A percentile compares a stretch with the other conserved stretches of the same genome.
Evolutionary conservation across 2,113 vertebrate genomes (phyloP).

Genomic region (Pseudolaguvia tuberculata): DNA sequence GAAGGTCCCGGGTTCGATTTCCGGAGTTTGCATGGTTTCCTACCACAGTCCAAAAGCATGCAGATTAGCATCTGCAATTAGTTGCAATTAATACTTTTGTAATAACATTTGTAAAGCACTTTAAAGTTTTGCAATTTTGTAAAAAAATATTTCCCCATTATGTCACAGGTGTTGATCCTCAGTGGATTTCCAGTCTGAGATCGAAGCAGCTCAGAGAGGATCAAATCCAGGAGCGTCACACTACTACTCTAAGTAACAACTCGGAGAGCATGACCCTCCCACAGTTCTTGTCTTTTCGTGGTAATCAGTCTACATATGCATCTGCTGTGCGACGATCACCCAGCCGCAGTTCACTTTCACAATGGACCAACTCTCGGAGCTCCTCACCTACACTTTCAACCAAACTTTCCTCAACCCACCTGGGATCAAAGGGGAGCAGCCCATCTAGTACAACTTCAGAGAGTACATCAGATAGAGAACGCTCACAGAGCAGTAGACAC

Average conservation of each 20-base stretch:
- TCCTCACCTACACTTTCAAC: constrained; percentile 79
- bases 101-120: not conserved
- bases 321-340: constrained; percentile 81
- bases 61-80: too few relatives aligned
- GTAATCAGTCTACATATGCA: constrained; percentile 81
- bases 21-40: too few relatives aligned
- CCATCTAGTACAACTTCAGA: constrained; percentile 86
- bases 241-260: constrained; percentile 56
- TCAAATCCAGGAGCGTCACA: constrained; percentile 50
- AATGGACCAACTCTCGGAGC: constrained; percentile 77
- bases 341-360: constrained; percentile 55
- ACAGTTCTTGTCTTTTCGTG: constrained; percentile 77
- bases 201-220: constrained; percentile 71
- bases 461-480: constrained; percentile 74
- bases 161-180: constrained; percentile 66
- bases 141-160: not conserved
- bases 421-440: constrained; percentile 90
- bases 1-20: too few relatives aligned
- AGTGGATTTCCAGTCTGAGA: constrained; percentile 81
- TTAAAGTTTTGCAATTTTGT: not conserved
- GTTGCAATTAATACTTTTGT: too few relatives aligned
- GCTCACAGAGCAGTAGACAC: constrained; percentile 59
- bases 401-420: constrained; percentile 77
- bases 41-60: too few relatives aligned
- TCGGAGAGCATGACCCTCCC: constrained; percentile 71